Base-by-base conservation (phyloP, 2,797 vertebrate species). In the Gambelia wislizenii region DNA sequence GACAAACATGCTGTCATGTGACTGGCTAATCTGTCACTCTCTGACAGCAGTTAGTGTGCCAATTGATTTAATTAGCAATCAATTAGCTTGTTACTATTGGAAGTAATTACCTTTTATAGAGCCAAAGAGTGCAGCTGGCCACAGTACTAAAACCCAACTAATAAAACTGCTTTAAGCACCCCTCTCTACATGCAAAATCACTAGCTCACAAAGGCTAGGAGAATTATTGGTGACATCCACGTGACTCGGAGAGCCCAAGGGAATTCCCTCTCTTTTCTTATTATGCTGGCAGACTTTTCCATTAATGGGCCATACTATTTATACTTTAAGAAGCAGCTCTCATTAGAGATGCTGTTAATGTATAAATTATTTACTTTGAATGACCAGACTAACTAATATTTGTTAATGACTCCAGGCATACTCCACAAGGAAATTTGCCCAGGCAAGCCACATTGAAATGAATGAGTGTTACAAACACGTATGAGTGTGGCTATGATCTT, bases 11-110 rank as follows among this genome's bases (percentile, higher is more conserved):
- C 95, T 93, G 95, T 97, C 98, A 98, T 93, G 96, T 98, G 97
- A 98, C 97, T 96, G 94, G 93, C 96, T 97, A 98, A 98, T 99
- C 98, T 98, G 98, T 98, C 98, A 98, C 97, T 97, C 96, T 95
- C 97, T 98, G 98, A 98, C 98, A 98, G 98, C 95, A 95, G 98
- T 98, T 97, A 97, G 97, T 97, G 97, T 98, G 98, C 98, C 98
- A 98, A 98, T 99, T 98, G 98, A 99, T 98, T 98, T 99, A 99
- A 99, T 99, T 99, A 99, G 98, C 98, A 99, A 99, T 99, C 99
- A 99, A 99, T 99, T 99, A 99, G 98, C 98, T 98, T 98, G 98
- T 99, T 99, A 99, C 98, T 98, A 99, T 98, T 98, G 98, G 98
- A 98, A 97, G 98, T 99, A 99, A 99, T 99, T 98, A 99, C 98